A percentile compares a stretch with the other conserved stretches of the same genome.
Evolutionary conservation across 1,140 invertebrate species (phyloP).

Genomic region (Leptonema lineaticorne): DNA sequence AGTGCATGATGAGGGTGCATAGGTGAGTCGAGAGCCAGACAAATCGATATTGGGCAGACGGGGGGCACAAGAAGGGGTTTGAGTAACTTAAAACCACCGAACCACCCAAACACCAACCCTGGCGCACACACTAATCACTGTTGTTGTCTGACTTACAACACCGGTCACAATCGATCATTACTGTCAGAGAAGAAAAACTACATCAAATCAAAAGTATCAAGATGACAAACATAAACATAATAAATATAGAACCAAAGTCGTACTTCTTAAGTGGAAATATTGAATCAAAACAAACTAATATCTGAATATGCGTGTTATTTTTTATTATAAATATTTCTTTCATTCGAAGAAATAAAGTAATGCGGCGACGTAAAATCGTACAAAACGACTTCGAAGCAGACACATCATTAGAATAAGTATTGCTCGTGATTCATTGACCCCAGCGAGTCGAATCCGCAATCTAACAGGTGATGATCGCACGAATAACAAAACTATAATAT

Average conservation of each 20-base stretch:
- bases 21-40: conserved; percentile 44
- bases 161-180: not conserved
- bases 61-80: conserved; percentile 34
- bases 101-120: conserved; percentile 50
- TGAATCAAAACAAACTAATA: no score
- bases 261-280: no score
- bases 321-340: no score
- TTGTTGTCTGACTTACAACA: not conserved
- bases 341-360: not conserved
- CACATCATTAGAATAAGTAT: conserved; percentile 18
- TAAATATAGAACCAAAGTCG: not conserved
- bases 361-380: conserved; percentile 8
- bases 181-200: no score
- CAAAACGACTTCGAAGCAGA: conserved; percentile 6
- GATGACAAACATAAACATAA: not conserved
- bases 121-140: conserved; percentile 15
- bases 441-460: conserved; percentile 10
- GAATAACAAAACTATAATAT: not conserved
- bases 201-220: not conserved
- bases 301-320: no score
- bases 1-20: conserved; percentile 46
- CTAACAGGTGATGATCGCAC: conserved; percentile 10
- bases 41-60: conserved; percentile 37
- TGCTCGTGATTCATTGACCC: conserved; percentile 8
- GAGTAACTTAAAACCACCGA: conserved; percentile 39